Evolutionary conservation across 2,797 vertebrate genomes (phyloP).

Genomic region (Margarornis squamiger): DNA sequence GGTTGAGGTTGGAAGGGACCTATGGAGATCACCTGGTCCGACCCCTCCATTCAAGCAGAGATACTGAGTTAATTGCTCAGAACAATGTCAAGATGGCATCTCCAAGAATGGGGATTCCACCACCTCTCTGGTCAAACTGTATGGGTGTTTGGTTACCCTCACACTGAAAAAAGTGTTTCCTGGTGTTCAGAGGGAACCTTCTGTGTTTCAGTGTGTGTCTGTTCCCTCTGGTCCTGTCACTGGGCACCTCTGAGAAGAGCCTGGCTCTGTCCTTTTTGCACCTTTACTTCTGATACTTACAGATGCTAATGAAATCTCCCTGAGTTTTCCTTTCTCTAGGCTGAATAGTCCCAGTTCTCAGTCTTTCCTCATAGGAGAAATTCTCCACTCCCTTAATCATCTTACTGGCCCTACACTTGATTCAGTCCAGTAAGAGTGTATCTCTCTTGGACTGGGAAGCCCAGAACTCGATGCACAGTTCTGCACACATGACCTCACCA

Average conservation of each 20-base stretch:
- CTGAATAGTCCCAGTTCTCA: not conserved
- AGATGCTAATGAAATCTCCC: too few relatives aligned
- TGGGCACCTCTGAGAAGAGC: not conserved
- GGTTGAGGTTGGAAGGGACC: not conserved
- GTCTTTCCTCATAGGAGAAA: not conserved
- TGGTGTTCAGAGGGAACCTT: not conserved
- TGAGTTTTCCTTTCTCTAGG: not conserved
- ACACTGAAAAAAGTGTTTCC: not conserved
- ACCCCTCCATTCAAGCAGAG: not conserved
- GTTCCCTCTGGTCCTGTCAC: not conserved
- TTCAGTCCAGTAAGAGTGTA: not conserved
- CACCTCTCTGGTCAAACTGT: not conserved
- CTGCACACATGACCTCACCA: not conserved
- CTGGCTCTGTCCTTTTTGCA: not conserved
- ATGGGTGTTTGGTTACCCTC: fast-evolving
- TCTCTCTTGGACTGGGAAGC: not conserved
- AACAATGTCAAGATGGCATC: fast-evolving
- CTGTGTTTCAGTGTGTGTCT: not conserved
- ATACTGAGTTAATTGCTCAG: not conserved
- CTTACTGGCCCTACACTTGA: not conserved
- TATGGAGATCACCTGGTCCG: not conserved
- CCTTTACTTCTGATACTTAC: not conserved
- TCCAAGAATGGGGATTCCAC: not conserved
- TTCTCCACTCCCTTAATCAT: not conserved
- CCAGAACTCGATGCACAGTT: not conserved